These are phyloP conservation scores for Lepilemur septentrionalis DNA, from an alignment of 2,797 vertebrate genomes.

Conservation along the genomic window DNA sequence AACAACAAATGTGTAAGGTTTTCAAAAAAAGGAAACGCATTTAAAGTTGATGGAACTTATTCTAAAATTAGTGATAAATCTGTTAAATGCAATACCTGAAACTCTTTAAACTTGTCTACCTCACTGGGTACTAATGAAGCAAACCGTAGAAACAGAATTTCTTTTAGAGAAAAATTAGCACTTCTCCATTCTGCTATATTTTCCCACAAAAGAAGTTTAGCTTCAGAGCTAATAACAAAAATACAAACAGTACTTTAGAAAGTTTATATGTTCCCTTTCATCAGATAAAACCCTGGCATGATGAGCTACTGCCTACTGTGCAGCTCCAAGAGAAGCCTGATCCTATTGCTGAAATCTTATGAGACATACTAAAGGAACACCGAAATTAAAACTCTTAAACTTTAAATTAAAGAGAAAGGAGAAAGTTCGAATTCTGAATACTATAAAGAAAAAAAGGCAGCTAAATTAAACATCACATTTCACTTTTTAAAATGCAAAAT, in stretches of 20 bases:
- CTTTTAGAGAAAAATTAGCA: neutral
- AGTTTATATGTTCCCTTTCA: constrained; percentile 9
- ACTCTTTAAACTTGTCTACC: neutral
- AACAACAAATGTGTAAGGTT: neutral
- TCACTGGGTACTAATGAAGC: neutral
- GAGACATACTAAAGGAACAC: neutral
- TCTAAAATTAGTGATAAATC: neutral
- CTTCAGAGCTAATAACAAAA: constrained; percentile 28
- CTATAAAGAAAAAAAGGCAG: neutral
- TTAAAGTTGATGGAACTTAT: neutral
- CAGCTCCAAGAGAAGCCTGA: neutral
- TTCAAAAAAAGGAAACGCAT: neutral
- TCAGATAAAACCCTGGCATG: constrained; percentile 18
- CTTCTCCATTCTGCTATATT: neutral
- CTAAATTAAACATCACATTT: neutral
- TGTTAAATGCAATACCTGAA: neutral
- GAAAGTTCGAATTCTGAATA: neutral
- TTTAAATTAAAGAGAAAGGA: constrained; percentile 12
- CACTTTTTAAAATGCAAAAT: constrained; percentile 40
- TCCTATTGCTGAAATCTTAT: neutral
- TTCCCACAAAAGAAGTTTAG: neutral
- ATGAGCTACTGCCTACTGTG: neutral
- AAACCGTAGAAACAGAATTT: neutral
- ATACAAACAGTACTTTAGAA: constrained; percentile 31
- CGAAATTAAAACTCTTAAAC: neutral